phyloP scores from a whole-genome alignment of 2,113 vertebrate species.

The Dolichallabes microphthalmus region DNA sequence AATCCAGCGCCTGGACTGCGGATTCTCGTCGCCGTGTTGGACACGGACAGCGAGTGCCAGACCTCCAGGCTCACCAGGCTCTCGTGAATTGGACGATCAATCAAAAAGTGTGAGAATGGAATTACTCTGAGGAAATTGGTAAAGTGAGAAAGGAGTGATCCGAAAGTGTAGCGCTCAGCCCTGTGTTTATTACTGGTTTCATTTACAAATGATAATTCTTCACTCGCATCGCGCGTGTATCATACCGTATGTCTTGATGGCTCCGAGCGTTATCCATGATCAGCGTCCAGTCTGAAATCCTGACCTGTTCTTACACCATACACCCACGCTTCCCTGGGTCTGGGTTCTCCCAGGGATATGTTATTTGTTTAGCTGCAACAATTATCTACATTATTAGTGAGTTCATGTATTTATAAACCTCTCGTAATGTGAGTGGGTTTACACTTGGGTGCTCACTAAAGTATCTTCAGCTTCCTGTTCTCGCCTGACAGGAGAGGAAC shows the following conservation, averaged over 20 bases:
- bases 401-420: neutral
- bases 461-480: neutral
- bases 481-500: neutral
- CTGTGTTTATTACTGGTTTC: neutral
- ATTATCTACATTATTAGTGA: neutral
- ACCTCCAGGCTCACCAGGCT: constrained; percentile 22
- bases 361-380: too few species aligned
- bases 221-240: neutral
- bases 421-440: neutral
- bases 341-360: neutral
- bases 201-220: neutral
- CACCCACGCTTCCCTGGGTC: neutral
- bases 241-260: neutral
- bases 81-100: constrained; percentile 22
- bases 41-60: constrained; percentile 17
- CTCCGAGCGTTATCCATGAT: neutral
- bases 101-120: constrained; percentile 15
- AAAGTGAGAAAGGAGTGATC: constrained; percentile 9
- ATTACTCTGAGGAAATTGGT: constrained; percentile 2
- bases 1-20: neutral
- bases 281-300: neutral
- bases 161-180: neutral
- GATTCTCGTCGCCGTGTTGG: neutral
- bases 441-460: neutral
- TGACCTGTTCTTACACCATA: neutral